phyloP scores from a whole-genome alignment of 1,140 invertebrate species.

The Aphidius gifuensis region DNA sequence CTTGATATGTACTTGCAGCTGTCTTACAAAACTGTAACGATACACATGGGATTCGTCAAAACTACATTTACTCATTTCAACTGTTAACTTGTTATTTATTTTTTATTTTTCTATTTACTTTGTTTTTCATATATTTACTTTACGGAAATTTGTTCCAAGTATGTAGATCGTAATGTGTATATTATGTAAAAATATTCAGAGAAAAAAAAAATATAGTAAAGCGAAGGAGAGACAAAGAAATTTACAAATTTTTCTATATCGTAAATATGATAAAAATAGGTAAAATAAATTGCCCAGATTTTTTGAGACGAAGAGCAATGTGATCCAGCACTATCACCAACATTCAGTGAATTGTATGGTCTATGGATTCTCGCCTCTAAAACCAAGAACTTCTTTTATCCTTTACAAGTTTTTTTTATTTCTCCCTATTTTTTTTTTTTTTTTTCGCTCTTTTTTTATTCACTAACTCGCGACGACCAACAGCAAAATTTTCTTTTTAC shows the following conservation, averaged over 20 bases:
- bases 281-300: conserved; percentile 27
- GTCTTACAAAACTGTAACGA: conserved; percentile 18
- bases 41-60: conserved; percentile 11
- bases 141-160: background rate
- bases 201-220: background rate
- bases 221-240: too few relatives aligned
- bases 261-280: conserved; percentile 15
- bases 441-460: background rate
- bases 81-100: background rate
- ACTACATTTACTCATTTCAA: background rate
- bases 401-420: background rate
- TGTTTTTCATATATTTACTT: background rate
- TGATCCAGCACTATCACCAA: too few relatives aligned
- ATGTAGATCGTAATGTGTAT: background rate
- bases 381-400: conserved; percentile 5
- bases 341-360: too few relatives aligned
- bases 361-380: conserved; percentile 9
- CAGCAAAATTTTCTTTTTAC: background rate
- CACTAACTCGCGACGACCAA: conserved; percentile 1
- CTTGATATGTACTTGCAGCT: conserved; percentile 12
- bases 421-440: background rate
- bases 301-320: conserved; percentile 12
- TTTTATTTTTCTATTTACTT: background rate
- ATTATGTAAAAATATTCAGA: background rate
- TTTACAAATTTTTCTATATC: background rate